These are phyloP conservation scores for Octopus sinensis DNA, from an alignment of 1,140 invertebrate genomes.

Conservation along the genomic window DNA sequence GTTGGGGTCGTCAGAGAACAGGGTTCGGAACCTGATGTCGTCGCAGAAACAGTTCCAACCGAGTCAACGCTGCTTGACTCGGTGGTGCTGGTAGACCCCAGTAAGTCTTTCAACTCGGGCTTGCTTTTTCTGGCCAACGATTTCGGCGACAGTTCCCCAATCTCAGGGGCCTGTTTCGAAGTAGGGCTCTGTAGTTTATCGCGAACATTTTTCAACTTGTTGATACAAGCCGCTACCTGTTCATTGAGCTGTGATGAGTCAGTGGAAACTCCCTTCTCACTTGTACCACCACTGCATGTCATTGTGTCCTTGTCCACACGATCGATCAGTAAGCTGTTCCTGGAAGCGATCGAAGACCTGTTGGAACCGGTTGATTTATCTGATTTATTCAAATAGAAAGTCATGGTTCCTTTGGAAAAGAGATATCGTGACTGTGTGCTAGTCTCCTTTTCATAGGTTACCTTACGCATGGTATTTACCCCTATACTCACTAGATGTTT, in stretches of 20 bases:
- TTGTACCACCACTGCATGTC: conserved; percentile 29
- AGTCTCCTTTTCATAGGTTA: conserved; percentile 50
- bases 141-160: neutral
- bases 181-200: conserved; percentile 49
- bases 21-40: neutral
- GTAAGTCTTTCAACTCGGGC: neutral
- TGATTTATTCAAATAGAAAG: conserved; percentile 41
- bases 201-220: conserved; percentile 45
- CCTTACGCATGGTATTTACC: conserved; percentile 41
- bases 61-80: no score
- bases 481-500: conserved; percentile 36
- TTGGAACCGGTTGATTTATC: conserved; percentile 39
- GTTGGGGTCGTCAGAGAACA: neutral
- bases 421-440: conserved; percentile 41
- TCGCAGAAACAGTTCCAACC: neutral
- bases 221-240: conserved; percentile 46
- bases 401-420: conserved; percentile 47
- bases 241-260: conserved; percentile 35
- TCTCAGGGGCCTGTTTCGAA: conserved; percentile 15
- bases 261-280: conserved; percentile 36
- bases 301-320: conserved; percentile 36
- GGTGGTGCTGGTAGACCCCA: neutral
- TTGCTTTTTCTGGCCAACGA: neutral
- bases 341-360: neutral
- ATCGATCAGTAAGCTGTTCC: neutral